Conservation (phyloP, 2,797 vertebrate species). For the Rhinoraja longicauda region DNA sequence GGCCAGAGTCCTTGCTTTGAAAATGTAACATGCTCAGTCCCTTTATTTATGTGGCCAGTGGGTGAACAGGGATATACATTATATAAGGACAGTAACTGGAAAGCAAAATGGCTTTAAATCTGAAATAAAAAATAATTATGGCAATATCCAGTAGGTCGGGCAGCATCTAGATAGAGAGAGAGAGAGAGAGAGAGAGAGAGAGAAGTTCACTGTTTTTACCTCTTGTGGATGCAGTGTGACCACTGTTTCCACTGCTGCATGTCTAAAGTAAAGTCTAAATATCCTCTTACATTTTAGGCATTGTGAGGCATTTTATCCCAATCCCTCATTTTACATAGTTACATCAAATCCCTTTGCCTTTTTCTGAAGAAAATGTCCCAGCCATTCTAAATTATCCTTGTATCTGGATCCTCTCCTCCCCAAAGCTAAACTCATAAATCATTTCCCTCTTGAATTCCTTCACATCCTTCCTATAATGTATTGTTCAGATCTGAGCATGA, state of each 20-base stretch:
- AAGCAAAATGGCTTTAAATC: too few relatives aligned
- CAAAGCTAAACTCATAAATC: too few relatives aligned
- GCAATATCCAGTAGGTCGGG: too few relatives aligned
- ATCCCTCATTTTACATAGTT: not conserved
- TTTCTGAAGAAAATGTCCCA: not conserved
- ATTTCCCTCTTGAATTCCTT: too few relatives aligned
- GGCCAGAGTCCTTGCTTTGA: not conserved
- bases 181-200: too few relatives aligned
- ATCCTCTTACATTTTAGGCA: not conserved
- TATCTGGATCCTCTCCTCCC: not conserved
- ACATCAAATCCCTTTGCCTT: not conserved
- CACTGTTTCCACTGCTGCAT: too few relatives aligned
- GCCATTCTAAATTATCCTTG: not conserved
- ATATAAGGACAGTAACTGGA: not conserved
- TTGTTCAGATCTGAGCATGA: too few relatives aligned
- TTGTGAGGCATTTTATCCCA: not conserved
- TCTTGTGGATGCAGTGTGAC: too few relatives aligned
- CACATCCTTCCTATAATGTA: too few relatives aligned
- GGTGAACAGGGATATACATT: not conserved
- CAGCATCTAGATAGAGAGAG: too few relatives aligned
- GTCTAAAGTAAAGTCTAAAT: not conserved
- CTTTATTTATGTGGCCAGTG: not conserved
- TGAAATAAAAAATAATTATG: too few relatives aligned
- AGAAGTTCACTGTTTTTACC: too few relatives aligned
- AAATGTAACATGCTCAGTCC: not conserved